Conservation (phyloP, 2,888 invertebrate species). For the Oscheius sp. region DNA sequence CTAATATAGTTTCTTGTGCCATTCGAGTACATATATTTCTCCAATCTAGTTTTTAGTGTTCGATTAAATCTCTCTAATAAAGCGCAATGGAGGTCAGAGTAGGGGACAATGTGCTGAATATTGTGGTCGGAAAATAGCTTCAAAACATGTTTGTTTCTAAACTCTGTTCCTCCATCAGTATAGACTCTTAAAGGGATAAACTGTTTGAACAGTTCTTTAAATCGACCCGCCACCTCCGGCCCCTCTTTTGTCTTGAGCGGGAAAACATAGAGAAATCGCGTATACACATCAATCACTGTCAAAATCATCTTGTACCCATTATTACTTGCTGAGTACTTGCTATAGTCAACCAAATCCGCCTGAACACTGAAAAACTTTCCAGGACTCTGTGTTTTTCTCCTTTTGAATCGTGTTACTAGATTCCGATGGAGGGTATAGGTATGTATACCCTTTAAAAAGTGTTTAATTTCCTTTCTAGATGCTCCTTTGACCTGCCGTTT, state of each 20-base stretch:
- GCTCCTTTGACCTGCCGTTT: too few species aligned
- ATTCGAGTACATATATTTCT: too few species aligned
- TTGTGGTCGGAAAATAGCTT: too few species aligned
- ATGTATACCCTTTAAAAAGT: not conserved
- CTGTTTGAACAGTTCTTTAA: not conserved
- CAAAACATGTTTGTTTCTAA: too few species aligned
- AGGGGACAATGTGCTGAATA: too few species aligned
- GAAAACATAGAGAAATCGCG: not conserved
- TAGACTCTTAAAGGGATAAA: not conserved
- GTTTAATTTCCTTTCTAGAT: not conserved
- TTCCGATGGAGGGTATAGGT: not conserved
- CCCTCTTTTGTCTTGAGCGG: not conserved
- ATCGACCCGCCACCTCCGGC: not conserved
- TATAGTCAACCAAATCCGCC: not conserved
- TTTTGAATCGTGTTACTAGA: not conserved
- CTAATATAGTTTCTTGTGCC: too few species aligned
- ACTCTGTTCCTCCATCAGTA: slow-evolving; percentile 1
- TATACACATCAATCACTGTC: not conserved
- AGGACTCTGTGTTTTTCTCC: not conserved
- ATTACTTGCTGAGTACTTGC: not conserved
- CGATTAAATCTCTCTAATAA: too few species aligned
- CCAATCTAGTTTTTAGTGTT: too few species aligned
- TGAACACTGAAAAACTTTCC: not conserved
- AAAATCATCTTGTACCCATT: not conserved
- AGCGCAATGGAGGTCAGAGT: too few species aligned